Conservation (phyloP, 1,140 invertebrate genomes). For the Diorhabda elongata region DNA sequence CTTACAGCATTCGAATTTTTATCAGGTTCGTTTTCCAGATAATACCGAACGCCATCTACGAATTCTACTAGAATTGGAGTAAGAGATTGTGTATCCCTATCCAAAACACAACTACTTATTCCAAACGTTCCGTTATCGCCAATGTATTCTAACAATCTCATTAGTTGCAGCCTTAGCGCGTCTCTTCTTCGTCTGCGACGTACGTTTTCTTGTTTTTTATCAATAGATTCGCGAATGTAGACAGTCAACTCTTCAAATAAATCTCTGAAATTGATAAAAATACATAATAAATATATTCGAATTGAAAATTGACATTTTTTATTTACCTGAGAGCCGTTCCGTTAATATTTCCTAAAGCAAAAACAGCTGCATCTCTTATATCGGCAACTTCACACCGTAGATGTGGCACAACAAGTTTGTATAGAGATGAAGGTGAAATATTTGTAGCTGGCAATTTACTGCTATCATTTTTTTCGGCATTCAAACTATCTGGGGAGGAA, state of each 20-base stretch:
- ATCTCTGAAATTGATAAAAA: conserved; percentile 61
- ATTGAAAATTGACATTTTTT: neutral
- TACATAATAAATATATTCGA: neutral
- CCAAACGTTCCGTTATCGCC: conserved; percentile 91
- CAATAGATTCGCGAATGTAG: conserved; percentile 92
- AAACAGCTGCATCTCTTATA: conserved; percentile 87
- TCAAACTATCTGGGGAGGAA: conserved; percentile 82
- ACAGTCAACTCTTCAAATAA: conserved; percentile 92
- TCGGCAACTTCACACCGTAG: conserved; percentile 87
- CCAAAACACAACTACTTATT: conserved; percentile 75
- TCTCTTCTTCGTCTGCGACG: conserved; percentile 82
- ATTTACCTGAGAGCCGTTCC: conserved; percentile 81
- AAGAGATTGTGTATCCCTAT: conserved; percentile 75
- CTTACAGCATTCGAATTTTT: conserved; percentile 76
- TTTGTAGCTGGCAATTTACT: conserved; percentile 55
- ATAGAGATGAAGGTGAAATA: conserved; percentile 76
- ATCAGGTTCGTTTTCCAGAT: conserved; percentile 86
- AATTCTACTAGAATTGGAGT: conserved; percentile 90
- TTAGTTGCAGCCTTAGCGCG: conserved; percentile 85
- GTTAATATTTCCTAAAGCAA: conserved; percentile 91
- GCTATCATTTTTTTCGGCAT: conserved; percentile 64
- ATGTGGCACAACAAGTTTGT: conserved; percentile 86
- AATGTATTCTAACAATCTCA: conserved; percentile 86
- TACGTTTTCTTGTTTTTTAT: conserved; percentile 96
- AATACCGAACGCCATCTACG: conserved; percentile 87